phyloP scores from a whole-genome alignment of 2,888 invertebrate genomes.

The Liposcelis brunnea region DNA sequence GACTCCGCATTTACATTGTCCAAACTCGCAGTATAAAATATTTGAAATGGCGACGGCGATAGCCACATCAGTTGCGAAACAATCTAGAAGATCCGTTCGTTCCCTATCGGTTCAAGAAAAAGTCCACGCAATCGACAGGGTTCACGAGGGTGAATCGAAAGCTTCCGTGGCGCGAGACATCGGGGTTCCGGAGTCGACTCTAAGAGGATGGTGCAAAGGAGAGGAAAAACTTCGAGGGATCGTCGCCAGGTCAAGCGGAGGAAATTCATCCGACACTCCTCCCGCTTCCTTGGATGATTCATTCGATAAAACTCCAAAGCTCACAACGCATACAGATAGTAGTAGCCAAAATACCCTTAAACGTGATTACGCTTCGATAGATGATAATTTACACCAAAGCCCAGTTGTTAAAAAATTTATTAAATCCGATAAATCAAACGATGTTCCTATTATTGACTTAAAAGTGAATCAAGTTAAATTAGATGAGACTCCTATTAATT shows the following conservation, averaged over 20 bases:
- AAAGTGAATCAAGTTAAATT: too few relatives aligned
- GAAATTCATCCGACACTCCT: slow-evolving; percentile 18
- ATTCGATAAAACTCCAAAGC: too few relatives aligned
- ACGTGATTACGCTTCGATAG: too few relatives aligned
- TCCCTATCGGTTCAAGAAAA: slow-evolving; percentile 61
- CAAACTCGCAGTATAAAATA: too few relatives aligned
- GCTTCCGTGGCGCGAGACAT: slow-evolving; percentile 73
- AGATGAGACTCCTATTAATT: too few relatives aligned
- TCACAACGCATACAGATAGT: too few relatives aligned
- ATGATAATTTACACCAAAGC: too few relatives aligned
- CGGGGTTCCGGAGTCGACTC: slow-evolving; percentile 70
- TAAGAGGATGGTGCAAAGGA: slow-evolving; percentile 77
- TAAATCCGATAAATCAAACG: too few relatives aligned
- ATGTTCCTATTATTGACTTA: too few relatives aligned
- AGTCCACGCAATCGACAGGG: slow-evolving; percentile 62
- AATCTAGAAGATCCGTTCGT: slow-evolving; percentile 51
- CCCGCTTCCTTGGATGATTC: slow-evolving; percentile 2
- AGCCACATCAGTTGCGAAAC: not conserved
- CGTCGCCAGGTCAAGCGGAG: slow-evolving; percentile 16
- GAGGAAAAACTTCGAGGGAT: slow-evolving; percentile 42
- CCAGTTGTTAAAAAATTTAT: slow-evolving; percentile 8
- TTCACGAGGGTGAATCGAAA: slow-evolving; percentile 70
- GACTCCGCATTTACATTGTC: too few relatives aligned
- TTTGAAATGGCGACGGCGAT: too few relatives aligned
- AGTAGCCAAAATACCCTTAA: too few relatives aligned